These are phyloP conservation scores for Megalopta genalis DNA, from an alignment of 1,140 invertebrate genomes.

Conservation along the genomic window DNA sequence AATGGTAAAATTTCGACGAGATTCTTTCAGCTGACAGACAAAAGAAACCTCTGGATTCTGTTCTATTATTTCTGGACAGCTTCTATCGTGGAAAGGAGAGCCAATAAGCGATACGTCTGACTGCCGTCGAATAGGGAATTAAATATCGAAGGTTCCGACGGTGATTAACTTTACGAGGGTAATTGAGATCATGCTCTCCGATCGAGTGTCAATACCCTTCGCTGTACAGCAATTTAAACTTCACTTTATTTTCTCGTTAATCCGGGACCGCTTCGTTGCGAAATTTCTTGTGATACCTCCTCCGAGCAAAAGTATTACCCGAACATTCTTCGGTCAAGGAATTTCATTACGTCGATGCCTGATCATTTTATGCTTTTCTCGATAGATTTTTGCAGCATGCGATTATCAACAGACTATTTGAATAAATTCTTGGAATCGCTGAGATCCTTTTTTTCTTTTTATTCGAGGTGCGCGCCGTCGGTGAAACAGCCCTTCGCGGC, in stretches of 20 bases:
- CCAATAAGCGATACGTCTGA: conserved; percentile 12
- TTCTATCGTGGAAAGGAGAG: background rate
- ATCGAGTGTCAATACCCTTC: conserved; percentile 19
- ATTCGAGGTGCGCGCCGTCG: background rate
- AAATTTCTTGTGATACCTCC: background rate
- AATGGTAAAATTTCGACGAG: background rate
- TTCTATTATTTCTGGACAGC: background rate
- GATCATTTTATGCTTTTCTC: background rate
- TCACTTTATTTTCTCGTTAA: background rate
- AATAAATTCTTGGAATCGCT: background rate
- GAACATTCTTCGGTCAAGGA: background rate
- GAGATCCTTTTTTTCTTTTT: background rate
- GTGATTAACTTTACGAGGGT: conserved; percentile 30
- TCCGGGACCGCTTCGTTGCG: background rate
- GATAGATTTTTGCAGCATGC: background rate
- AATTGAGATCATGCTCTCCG: conserved; percentile 13
- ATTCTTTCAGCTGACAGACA: background rate
- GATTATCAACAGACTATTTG: background rate
- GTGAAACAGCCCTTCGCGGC: no score
- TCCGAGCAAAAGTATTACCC: background rate
- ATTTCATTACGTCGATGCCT: background rate
- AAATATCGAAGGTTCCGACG: conserved; percentile 13
- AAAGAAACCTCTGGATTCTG: background rate
- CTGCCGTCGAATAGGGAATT: conserved; percentile 6
- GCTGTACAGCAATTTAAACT: conserved; percentile 23